These are phyloP conservation scores for Tarsius wallacei DNA, from an alignment of 2,797 vertebrate species.

Conservation along the genomic window DNA sequence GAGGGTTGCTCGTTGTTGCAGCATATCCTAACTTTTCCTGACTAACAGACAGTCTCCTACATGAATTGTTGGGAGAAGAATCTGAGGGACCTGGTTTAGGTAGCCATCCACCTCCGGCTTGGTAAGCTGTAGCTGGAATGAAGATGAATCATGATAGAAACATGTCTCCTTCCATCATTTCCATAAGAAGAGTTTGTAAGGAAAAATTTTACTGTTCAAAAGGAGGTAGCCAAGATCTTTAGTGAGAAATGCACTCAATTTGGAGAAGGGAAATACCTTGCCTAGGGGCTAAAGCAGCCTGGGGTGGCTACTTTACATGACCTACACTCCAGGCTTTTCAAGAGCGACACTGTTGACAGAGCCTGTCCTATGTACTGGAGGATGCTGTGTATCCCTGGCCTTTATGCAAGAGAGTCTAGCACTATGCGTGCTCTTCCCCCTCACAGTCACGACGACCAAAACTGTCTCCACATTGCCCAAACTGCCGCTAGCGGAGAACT, in stretches of 20 bases:
- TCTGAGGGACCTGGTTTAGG: too few relatives aligned
- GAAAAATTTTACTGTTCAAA: not conserved
- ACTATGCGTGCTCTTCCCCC: not conserved
- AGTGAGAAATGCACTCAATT: not conserved
- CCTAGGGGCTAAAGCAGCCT: not conserved
- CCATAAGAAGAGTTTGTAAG: not conserved
- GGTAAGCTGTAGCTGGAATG: not conserved
- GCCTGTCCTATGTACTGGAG: not conserved
- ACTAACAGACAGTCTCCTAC: not conserved
- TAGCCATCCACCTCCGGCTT: not conserved
- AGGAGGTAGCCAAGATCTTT: not conserved
- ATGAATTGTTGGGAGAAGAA: not conserved
- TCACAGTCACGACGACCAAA: not conserved
- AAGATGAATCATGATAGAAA: not conserved
- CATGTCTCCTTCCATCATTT: not conserved
- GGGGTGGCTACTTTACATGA: not conserved
- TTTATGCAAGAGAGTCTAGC: not conserved
- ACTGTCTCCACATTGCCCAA: not conserved
- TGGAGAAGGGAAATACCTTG: not conserved
- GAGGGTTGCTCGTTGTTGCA: not conserved
- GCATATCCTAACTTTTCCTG: not conserved
- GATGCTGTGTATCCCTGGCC: not conserved
- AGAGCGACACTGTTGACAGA: not conserved
- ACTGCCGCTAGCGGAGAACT: not conserved
- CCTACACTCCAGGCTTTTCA: not conserved